Conservation (phyloP, 2,113 vertebrate species). For the Sinocyclocheilus maitianheensis region DNA sequence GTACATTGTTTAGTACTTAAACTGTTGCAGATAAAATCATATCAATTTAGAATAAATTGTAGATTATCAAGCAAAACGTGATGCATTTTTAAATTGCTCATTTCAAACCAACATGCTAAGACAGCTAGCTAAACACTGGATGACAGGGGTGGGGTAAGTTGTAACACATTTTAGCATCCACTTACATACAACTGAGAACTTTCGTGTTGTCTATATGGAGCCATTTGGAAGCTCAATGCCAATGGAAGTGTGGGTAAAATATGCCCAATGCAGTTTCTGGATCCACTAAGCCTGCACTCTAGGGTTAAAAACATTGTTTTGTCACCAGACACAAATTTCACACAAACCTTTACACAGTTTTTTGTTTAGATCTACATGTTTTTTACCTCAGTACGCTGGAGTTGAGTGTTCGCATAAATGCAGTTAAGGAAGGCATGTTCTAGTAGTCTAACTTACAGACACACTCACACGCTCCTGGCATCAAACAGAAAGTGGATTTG, state of each 20-base stretch:
- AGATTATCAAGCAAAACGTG: background rate
- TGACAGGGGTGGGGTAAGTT: background rate
- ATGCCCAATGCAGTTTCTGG: no score
- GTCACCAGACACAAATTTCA: no score
- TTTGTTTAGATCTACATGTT: no score
- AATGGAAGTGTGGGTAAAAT: no score
- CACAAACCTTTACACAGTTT: no score
- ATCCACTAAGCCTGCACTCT: no score
- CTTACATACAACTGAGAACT: no score
- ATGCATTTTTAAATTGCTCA: background rate
- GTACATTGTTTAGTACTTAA: background rate
- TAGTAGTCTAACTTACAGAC: background rate
- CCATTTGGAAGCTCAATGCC: no score
- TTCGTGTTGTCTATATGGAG: no score
- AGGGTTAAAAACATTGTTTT: no score
- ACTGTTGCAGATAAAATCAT: background rate
- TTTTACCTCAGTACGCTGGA: no score
- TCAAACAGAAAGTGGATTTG: background rate
- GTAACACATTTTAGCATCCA: no score
- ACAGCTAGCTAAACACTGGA: background rate
- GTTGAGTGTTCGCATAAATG: background rate
- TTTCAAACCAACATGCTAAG: conserved; percentile 5
- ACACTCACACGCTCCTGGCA: background rate
- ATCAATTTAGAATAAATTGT: background rate
- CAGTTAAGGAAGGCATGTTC: background rate